Evolutionary conservation across 2,888 invertebrate genomes (phyloP).

Genomic region (Eupithecia subfuscata): DNA sequence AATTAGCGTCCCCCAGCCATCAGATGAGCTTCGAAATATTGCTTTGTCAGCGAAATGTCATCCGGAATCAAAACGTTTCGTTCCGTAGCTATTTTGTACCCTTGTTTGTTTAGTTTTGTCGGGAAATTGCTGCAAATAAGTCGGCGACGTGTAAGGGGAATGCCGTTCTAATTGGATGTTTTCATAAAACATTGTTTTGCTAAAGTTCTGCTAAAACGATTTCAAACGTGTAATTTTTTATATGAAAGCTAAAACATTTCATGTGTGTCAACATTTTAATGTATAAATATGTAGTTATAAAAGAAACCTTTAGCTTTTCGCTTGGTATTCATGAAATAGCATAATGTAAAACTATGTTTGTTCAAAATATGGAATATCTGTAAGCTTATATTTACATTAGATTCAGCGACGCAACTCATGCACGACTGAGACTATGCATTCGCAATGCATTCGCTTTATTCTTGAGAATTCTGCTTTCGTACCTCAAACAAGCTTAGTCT

Average conservation of each 20-base stretch:
- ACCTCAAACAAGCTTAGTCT: constrained; percentile 33
- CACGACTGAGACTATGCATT: constrained; percentile 37
- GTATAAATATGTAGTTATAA: background rate
- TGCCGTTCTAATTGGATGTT: constrained; percentile 46
- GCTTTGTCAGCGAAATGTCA: constrained; percentile 54
- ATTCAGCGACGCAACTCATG: constrained; percentile 38
- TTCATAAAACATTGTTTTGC: constrained; percentile 16
- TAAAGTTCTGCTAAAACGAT: background rate
- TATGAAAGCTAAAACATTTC: background rate
- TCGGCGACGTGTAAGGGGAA: constrained; percentile 44
- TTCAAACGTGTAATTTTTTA: background rate
- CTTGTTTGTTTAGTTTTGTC: constrained; percentile 48
- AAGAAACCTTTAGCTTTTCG: background rate
- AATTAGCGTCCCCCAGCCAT: constrained; percentile 56
- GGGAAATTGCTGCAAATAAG: constrained; percentile 49
- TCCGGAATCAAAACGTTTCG: constrained; percentile 53
- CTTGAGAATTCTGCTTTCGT: constrained; percentile 21
- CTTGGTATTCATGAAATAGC: constrained; percentile 27
- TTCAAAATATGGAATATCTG: constrained; percentile 34
- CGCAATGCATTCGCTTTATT: constrained; percentile 31
- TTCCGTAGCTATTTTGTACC: constrained; percentile 41
- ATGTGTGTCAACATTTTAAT: background rate
- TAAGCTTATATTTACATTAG: constrained; percentile 40
- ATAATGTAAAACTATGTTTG: constrained; percentile 39
- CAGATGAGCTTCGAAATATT: constrained; percentile 49